Base-by-base conservation (phyloP, 2,888 invertebrate species). In the Salticus scenicus region DNA sequence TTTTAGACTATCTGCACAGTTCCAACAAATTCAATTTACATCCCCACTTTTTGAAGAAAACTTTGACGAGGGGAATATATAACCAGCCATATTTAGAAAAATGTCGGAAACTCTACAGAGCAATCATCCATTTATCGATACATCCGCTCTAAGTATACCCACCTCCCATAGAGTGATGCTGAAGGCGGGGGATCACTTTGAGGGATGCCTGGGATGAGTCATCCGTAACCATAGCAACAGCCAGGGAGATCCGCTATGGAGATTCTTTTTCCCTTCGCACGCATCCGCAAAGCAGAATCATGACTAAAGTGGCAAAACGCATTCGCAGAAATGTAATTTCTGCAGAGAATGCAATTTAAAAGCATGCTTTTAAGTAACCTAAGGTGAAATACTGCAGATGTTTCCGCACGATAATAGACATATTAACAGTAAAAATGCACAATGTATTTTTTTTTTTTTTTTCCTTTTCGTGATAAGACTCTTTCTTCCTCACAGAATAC, bases 221-320 rank as follows among this genome's bases (percentile, higher is more conserved):
- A 82, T 47, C 75, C 63, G 81, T 82, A n/a, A 20, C 47, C 82
- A 75, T 30, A 70, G 75, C 28, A 82, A 76, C 82, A 64, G 75
- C 8, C 57, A 27, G 10, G 12, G 73, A 24, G 12, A 12, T 5
- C 17, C 24, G 24, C 42, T 10, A 47, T 20, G 24, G 31, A 37
- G 24, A 30, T 33, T 7, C 63, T 41, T n/a, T n/a, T n/a, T n/a
- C n/a, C n/a, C n/a, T n/a, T n/a, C 37, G 37, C 12, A 37, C 5
- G 5, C 47, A 47, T 70, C 10, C n/a, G n/a, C n/a, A n/a, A n/a
- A n/a, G n/a, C n/a, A n/a, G n/a, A n/a, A n/a, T n/a, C n/a, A n/a
- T n/a, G n/a, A n/a, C n/a, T n/a, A n/a, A n/a, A n/a, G n/a, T n/a
- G n/a, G n/a, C n/a, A n/a, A n/a, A n/a, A n/a, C n/a, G n/a, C n/a